Base-by-base conservation (phyloP, 2,113 vertebrate species). In the Rhynchomys soricoides region DNA sequence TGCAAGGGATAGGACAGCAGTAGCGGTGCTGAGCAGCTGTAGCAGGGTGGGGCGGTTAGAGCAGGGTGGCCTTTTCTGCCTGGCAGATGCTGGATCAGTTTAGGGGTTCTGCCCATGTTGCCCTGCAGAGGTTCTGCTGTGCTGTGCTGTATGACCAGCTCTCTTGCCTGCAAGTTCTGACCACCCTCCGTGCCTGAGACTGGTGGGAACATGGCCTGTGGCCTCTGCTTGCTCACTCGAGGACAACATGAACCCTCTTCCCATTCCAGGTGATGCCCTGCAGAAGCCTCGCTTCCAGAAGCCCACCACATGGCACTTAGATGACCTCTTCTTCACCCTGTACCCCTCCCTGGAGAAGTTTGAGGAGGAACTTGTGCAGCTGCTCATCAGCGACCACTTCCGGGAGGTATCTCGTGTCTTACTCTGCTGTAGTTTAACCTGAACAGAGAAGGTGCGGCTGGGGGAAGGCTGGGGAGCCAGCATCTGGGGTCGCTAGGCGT, bases 291-390 rank as follows among this genome's bases (percentile, higher is more conserved):
- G 97, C 92, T 97, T 99, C 89, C 98, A 99, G 98, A 99, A 99
- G 97, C 97, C 98, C 0, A 62, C 98, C 92, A 98, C 98, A 0
- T 99, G 98, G 98, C 98, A 98, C 86, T 96, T 99, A 98, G 99
- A 99, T 26, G 97, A 96, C 81, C 96, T 99, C 85, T 98, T 98
- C 43, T 85, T 99, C 97, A 97, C 82, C 34, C 98, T 99, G 17
- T 98, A 98, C 94, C 99, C 99, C 0, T 99, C 99, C 17, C 66
- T 99, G 66, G 99, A 99, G 98, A 99, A 98, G 50, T 99, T 99
- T 3, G 99, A 99, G 98, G 99, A 99, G 55, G 99, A 99, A 22
- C 98, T 99, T 88, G 98, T 99, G 97, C 98, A 98, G 43, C 98
- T 99, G 3, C 98, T 99, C 43, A 98, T 98, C 96, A 97, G 93